Base-by-base conservation (phyloP, 2,888 invertebrate species). In the Pterostichus niger region DNA sequence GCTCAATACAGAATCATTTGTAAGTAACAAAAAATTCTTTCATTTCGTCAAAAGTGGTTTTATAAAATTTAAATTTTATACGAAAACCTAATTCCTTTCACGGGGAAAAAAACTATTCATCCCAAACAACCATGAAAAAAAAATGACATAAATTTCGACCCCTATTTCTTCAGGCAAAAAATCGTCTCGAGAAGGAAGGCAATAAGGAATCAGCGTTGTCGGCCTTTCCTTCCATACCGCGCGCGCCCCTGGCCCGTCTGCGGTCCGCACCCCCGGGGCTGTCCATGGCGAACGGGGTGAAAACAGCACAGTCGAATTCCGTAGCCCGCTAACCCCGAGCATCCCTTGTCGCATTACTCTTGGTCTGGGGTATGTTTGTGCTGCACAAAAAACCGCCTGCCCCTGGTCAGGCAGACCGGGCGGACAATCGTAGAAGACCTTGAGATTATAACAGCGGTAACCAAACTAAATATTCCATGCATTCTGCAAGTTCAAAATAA, bases 251-350 rank as follows among this genome's bases (percentile, higher is more conserved):
- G 52, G 35, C 76, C 83, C 49, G 83, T 83, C 83, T 83, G 76
- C 83, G 83, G 77, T 83, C 56, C 24, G 44, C 46, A 52, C 75
- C 75, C 73, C 44, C 59, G 75, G 82, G 73, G 49, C 59, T 61
- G 76, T 77, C 83, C 61, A 44, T 33, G 59, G 82, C 82, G 83
- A 83, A 83, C 83, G 83, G 82, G 82, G 83, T 83, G 77, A 83
- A 83, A 83, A 77, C 83, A 64, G 83, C 83, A 83, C 52, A 77
- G 84, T 84, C 80, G 84, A 84, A 85, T 84, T 84, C 83, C 81
- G 79, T 77, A 44, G 56, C 59, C 83, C 83, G 77, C 83, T 79
- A n/a, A 68, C 84, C 84, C 56, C 44, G 33, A 13, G 10, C 17
- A 44, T 31, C 40, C 13, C 31, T 33, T 40, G 40, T 40, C 40